A percentile compares a stretch with the other conserved stretches of the same genome.
These are phyloP conservation scores for Hypocryptadius cinnamomeus DNA, from an alignment of 2,113 vertebrate genomes.

Conservation along the genomic window DNA sequence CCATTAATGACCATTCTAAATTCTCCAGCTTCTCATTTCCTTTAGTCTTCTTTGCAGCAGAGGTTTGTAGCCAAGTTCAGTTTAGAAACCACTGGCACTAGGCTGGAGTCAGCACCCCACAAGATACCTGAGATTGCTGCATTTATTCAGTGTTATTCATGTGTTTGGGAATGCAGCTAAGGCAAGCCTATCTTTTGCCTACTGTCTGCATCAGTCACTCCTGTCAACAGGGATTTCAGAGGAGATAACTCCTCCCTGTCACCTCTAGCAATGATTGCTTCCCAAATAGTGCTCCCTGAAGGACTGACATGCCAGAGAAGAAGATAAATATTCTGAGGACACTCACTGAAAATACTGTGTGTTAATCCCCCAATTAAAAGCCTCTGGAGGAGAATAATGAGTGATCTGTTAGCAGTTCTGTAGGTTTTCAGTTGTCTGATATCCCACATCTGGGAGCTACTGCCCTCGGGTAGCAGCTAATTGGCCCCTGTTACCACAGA, in stretches of 20 bases:
- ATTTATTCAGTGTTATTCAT: not conserved
- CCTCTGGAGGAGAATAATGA: slow-evolving; percentile 36
- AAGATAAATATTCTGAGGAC: slow-evolving; percentile 36
- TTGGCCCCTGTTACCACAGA: slow-evolving; percentile 17
- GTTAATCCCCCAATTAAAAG: slow-evolving; percentile 36
- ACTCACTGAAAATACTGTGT: not conserved
- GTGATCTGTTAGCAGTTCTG: slow-evolving; percentile 25
- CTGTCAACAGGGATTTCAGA: not conserved
- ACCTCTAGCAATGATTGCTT: not conserved
- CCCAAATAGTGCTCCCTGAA: not conserved
- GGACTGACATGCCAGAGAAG: not conserved
- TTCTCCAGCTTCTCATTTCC: not conserved
- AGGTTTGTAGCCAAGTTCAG: not conserved
- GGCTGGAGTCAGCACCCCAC: not conserved
- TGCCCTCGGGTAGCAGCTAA: slow-evolving; percentile 21
- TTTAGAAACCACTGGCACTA: not conserved
- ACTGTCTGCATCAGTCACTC: not conserved
- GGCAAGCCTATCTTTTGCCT: not conserved
- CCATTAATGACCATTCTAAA: not conserved
- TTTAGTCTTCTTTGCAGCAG: not conserved
- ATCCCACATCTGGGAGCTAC: slow-evolving; percentile 20
- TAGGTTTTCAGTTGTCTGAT: slow-evolving; percentile 1
- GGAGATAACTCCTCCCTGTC: slow-evolving; percentile 7
- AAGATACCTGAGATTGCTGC: not conserved
- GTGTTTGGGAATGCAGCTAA: not conserved